Conservation (phyloP, 2,113 vertebrate species). For the Argyrosomus japonicus region DNA sequence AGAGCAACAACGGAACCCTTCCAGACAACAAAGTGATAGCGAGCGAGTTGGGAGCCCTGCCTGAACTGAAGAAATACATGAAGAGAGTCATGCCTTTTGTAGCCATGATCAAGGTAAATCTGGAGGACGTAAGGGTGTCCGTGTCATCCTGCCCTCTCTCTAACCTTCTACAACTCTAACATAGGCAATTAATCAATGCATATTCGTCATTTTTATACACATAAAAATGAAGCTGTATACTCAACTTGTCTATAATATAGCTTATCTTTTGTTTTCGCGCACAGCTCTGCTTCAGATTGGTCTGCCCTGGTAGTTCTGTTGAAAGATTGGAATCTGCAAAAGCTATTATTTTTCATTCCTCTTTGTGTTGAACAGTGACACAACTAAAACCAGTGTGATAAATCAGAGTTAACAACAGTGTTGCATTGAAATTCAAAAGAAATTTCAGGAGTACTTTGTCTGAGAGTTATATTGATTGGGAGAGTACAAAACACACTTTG, state of each 20-base stretch:
- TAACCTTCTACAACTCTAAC: not conserved
- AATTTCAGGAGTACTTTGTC: not conserved
- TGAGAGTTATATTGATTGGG: conserved; percentile 34
- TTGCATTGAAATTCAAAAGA: conserved; percentile 16
- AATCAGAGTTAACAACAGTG: not conserved
- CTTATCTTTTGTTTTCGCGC: conserved; percentile 6
- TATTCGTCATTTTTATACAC: not conserved
- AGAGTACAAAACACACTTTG: conserved; percentile 23
- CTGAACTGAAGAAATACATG: conserved; percentile 97
- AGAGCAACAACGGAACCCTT: conserved; percentile 88
- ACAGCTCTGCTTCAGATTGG: conserved; percentile 17
- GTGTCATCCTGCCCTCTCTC: not conserved
- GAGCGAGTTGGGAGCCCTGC: conserved; percentile 87
- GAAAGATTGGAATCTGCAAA: conserved; percentile 12
- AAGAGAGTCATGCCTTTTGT: conserved; percentile 99
- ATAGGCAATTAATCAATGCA: not conserved
- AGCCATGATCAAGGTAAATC: conserved; percentile 95
- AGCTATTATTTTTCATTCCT: not conserved
- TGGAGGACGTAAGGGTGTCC: not conserved
- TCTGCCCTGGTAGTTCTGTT: conserved; percentile 23
- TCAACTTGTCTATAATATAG: not conserved
- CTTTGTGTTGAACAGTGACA: conserved; percentile 38
- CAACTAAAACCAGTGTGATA: conserved; percentile 4
- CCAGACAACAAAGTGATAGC: conserved; percentile 97
- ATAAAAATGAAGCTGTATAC: not conserved